Evolutionary conservation across 2,888 invertebrate genomes (phyloP).

Genomic region (Monopis laevigella): DNA sequence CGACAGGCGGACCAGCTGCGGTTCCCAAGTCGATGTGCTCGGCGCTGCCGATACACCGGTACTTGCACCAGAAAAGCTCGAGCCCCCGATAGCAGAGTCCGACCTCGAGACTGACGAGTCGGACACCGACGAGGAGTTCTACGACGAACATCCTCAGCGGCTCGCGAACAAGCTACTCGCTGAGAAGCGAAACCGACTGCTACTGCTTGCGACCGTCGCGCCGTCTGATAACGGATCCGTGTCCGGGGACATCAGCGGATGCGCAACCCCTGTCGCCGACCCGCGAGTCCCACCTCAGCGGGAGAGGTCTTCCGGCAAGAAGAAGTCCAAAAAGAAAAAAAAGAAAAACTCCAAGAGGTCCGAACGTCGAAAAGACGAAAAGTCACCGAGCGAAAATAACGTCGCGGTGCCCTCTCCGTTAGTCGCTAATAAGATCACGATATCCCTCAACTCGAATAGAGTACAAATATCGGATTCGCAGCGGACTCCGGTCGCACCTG

Average conservation of each 20-base stretch:
- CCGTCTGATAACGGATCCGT: constrained; percentile 67
- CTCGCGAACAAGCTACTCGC: constrained; percentile 76
- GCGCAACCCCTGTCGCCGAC: constrained; percentile 66
- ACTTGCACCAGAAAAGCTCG: constrained; percentile 56
- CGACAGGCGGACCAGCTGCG: constrained; percentile 46
- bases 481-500: constrained; percentile 21
- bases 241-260: constrained; percentile 71
- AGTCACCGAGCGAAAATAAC: constrained; percentile 31
- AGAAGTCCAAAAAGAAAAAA: constrained; percentile 64
- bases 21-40: constrained; percentile 65
- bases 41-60: constrained; percentile 57
- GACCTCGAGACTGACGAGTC: constrained; percentile 87
- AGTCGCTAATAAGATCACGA: constrained; percentile 54
- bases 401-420: constrained; percentile 27
- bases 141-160: constrained; percentile 83
- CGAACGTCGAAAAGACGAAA: constrained; percentile 65
- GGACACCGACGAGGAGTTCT: constrained; percentile 89
- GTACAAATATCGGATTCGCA: constrained; percentile 52
- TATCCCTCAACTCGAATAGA: constrained; percentile 59
- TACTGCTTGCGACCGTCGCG: constrained; percentile 70
- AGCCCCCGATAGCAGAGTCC: constrained; percentile 77
- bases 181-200: constrained; percentile 77
- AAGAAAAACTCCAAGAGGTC: constrained; percentile 72
- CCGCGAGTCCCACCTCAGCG: constrained; percentile 39
- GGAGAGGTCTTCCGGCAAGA: constrained; percentile 33